Conservation (phyloP, 2,113 vertebrate species). For the Megaceryle torquata region DNA sequence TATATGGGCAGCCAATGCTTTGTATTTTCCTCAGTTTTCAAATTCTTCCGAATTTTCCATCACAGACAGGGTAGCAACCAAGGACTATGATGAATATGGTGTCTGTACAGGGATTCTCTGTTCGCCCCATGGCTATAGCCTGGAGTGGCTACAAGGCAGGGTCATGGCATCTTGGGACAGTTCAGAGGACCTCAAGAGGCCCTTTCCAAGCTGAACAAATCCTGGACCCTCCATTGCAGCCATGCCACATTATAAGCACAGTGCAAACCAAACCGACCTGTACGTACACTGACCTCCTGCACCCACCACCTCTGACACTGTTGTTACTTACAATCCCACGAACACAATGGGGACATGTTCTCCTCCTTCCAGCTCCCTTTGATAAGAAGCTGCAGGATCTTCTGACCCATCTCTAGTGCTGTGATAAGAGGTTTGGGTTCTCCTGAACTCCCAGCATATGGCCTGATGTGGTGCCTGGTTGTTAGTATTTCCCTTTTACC, state of each 20-base stretch:
- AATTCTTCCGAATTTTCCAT: neutral
- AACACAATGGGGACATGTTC: accelerated
- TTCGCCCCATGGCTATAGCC: neutral
- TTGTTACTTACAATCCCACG: neutral
- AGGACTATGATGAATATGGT: accelerated
- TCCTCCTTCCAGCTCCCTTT: neutral
- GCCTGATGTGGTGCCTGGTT: neutral
- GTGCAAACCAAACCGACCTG: neutral
- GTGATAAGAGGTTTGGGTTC: neutral
- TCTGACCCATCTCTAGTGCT: neutral
- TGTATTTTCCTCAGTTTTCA: neutral
- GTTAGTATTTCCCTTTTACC: neutral
- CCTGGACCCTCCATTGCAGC: neutral
- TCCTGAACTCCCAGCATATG: neutral
- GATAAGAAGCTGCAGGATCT: neutral
- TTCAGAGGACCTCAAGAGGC: neutral
- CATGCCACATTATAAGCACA: accelerated
- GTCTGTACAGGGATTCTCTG: neutral
- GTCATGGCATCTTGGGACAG: neutral
- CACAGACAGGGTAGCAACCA: neutral
- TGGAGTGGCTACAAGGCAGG: neutral
- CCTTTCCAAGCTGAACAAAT: neutral
- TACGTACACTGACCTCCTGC: neutral
- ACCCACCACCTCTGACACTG: too few relatives aligned
- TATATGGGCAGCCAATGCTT: accelerated